Conservation (phyloP, 2,888 invertebrate genomes). For the Cheilosia soror region DNA sequence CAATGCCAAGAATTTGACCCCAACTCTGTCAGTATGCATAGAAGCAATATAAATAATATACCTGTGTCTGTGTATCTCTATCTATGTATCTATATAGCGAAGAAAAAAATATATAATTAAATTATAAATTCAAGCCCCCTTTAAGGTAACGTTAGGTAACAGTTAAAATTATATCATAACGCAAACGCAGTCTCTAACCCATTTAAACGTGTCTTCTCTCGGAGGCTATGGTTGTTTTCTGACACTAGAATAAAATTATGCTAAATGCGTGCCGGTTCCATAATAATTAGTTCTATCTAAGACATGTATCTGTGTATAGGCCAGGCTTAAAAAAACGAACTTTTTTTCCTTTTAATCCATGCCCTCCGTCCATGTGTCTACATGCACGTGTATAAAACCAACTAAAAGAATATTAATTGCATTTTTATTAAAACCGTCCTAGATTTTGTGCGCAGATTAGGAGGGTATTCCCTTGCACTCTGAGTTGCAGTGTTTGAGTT, state of each 20-base stretch:
- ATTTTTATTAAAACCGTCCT: conserved; percentile 72
- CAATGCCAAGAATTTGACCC: conserved; percentile 70
- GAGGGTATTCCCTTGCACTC: conserved; percentile 59
- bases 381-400: conserved; percentile 39
- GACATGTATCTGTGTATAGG: conserved; percentile 55
- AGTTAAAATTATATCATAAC: conserved; percentile 67
- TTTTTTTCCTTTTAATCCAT: neutral
- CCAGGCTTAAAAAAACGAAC: conserved; percentile 6
- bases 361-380: neutral
- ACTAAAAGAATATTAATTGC: conserved; percentile 70
- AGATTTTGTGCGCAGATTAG: conserved; percentile 68
- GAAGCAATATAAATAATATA: neutral
- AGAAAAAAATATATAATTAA: conserved; percentile 55
- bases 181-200: conserved; percentile 25
- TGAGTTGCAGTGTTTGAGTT: neutral
- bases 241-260: conserved; percentile 54
- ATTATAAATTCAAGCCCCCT: conserved; percentile 55
- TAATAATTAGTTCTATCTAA: conserved; percentile 73
- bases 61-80: no score
- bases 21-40: neutral
- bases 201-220: conserved; percentile 11
- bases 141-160: conserved; percentile 67
- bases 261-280: conserved; percentile 73
- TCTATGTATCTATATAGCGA: conserved; percentile 33
- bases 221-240: neutral